phyloP scores from a whole-genome alignment of 2,888 invertebrate species.

The Laspeyria flexula region DNA sequence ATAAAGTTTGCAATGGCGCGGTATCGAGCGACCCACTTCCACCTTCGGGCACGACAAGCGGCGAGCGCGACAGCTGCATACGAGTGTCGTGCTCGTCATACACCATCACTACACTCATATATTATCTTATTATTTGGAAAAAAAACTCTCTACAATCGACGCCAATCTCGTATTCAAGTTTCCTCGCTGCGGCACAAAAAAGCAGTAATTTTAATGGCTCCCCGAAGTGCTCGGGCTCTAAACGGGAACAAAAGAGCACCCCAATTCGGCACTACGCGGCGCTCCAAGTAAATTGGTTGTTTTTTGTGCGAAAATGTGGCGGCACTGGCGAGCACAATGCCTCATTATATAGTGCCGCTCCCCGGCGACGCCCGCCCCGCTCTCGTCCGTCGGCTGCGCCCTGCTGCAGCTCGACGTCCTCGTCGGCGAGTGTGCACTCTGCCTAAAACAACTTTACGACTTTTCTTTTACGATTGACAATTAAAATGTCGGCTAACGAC shows the following conservation, averaged over 20 bases:
- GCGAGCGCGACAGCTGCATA: slow-evolving; percentile 41
- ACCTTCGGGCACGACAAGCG: slow-evolving; percentile 28
- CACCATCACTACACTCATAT: slow-evolving; percentile 33
- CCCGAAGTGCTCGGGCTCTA: slow-evolving; percentile 49
- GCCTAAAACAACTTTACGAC: slow-evolving; percentile 56
- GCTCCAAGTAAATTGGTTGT: slow-evolving; percentile 59
- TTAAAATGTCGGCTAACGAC: slow-evolving; percentile 58
- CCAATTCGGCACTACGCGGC: slow-evolving; percentile 44
- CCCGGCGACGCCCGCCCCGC: slow-evolving; percentile 8
- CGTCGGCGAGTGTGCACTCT: slow-evolving; percentile 26
- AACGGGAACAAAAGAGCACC: slow-evolving; percentile 60
- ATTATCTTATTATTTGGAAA: slow-evolving; percentile 41
- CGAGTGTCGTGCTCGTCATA: slow-evolving; percentile 4
- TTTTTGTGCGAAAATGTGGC: slow-evolving; percentile 57
- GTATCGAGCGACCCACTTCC: slow-evolving; percentile 55
- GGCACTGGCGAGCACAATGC: slow-evolving; percentile 42
- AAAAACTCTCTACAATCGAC: slow-evolving; percentile 40
- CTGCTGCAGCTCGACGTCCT: slow-evolving; percentile 20
- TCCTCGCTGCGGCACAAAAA: slow-evolving; percentile 54
- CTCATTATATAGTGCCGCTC: slow-evolving; percentile 45
- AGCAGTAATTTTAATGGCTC: slow-evolving; percentile 60
- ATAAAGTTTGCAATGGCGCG: slow-evolving; percentile 52
- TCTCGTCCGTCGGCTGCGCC: not conserved
- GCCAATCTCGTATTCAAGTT: slow-evolving; percentile 50
- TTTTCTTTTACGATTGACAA: slow-evolving; percentile 60